Evolutionary conservation across 2,797 vertebrate genomes (phyloP).

Genomic region (Urocyon cinereoargenteus): DNA sequence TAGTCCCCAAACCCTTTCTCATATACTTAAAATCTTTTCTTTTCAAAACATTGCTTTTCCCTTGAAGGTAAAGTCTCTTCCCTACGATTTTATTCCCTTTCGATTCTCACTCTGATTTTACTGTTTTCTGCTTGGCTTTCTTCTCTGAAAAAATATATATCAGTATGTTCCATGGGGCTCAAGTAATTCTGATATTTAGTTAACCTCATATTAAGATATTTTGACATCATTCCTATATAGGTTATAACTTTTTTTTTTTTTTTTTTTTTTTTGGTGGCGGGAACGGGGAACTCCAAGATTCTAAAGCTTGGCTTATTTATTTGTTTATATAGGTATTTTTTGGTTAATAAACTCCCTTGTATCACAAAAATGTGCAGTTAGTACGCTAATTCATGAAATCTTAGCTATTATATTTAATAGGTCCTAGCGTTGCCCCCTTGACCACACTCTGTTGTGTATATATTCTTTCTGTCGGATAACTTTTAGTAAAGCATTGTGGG

Average conservation of each 20-base stretch:
- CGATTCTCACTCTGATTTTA: not conserved
- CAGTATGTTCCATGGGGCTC: not conserved
- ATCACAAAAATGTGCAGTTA: slow-evolving; percentile 5
- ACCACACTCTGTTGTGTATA: not conserved
- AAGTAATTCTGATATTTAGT: not conserved
- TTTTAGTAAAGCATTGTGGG: not conserved
- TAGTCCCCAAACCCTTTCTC: not conserved
- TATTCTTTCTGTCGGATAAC: not conserved
- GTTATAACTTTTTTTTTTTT: not conserved
- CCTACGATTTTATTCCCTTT: not conserved
- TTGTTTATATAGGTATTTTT: not conserved
- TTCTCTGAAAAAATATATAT: not conserved
- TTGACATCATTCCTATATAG: not conserved
- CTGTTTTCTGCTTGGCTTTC: slow-evolving; percentile 14
- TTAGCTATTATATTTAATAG: not conserved
- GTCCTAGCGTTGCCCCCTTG: not conserved
- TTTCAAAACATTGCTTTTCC: not conserved
- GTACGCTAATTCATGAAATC: not conserved
- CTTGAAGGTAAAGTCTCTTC: not conserved
- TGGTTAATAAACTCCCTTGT: not conserved
- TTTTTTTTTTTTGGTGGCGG: not conserved
- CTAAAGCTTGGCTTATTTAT: not conserved
- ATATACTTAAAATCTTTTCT: not conserved
- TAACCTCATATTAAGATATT: not conserved
- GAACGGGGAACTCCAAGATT: not conserved